Conservation (phyloP, 2,113 vertebrate species). For the Forbesichthys papilliferus region DNA sequence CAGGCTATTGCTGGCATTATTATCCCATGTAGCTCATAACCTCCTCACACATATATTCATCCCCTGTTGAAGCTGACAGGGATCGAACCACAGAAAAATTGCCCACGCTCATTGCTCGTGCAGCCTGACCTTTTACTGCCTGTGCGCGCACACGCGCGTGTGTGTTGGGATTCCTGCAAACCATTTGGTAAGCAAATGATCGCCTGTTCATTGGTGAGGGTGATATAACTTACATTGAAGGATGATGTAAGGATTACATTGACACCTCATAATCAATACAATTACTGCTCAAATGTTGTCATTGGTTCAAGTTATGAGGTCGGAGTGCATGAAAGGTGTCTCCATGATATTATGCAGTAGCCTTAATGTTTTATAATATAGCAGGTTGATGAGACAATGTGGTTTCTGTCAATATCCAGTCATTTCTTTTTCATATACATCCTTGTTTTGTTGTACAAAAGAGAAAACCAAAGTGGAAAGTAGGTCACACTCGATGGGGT, state of each 20-base stretch:
- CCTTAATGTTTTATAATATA: too few relatives aligned
- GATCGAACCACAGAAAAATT: conserved; percentile 7
- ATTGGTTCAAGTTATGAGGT: not conserved
- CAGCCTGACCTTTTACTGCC: conserved; percentile 32
- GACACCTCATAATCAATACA: not conserved
- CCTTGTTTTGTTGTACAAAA: too few relatives aligned
- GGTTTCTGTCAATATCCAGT: too few relatives aligned
- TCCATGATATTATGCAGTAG: not conserved
- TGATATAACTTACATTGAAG: not conserved
- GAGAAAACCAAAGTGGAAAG: not conserved
- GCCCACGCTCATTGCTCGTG: conserved; percentile 3
- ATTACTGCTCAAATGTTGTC: too few relatives aligned
- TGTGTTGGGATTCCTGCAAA: conserved; percentile 11
- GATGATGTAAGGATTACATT: not conserved
- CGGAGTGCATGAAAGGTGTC: not conserved
- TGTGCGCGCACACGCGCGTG: not conserved
- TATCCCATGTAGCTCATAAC: not conserved
- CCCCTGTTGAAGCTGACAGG: not conserved
- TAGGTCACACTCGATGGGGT: not conserved
- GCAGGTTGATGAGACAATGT: too few relatives aligned
- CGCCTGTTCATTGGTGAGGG: conserved; percentile 1
- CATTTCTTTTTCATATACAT: too few relatives aligned
- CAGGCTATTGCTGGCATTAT: not conserved
- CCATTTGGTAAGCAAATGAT: conserved; percentile 9
- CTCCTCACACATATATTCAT: not conserved